Evolutionary conservation across 2,113 vertebrate species (phyloP).

Genomic region (Hippocampus guttulatus): DNA sequence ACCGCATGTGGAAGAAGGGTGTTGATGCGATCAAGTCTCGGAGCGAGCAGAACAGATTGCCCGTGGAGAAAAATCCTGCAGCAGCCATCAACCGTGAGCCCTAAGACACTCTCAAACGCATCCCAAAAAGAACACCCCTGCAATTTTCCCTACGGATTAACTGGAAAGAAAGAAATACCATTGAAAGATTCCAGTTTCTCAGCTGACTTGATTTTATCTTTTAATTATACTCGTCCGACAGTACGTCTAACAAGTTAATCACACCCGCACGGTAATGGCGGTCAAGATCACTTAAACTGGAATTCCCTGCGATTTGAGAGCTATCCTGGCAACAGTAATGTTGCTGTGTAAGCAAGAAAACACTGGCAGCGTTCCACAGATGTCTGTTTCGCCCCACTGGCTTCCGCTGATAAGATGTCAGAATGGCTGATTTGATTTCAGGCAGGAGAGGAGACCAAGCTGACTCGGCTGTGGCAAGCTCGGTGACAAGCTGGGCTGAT

Average conservation of each 20-base stretch:
- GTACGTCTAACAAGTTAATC: constrained; percentile 18
- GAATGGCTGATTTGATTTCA: constrained; percentile 4
- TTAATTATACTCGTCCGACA: constrained; percentile 28
- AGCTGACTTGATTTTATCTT: constrained; percentile 13
- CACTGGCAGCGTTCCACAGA: not conserved
- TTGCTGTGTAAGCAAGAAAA: not conserved
- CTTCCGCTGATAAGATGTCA: constrained; percentile 7
- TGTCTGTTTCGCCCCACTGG: constrained; percentile 1
- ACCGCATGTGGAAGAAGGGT: not conserved
- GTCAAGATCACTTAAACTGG: constrained; percentile 6
- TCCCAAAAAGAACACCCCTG: not conserved
- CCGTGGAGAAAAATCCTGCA: not conserved
- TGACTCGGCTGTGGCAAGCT: not conserved
- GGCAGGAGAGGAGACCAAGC: not conserved
- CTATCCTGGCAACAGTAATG: not conserved
- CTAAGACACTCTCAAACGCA: not conserved
- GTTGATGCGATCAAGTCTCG: not conserved
- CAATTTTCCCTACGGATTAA: not conserved
- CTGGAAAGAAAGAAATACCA: not conserved
- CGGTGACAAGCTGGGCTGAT: not conserved
- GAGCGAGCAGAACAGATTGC: not conserved
- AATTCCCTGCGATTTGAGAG: not conserved
- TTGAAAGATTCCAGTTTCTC: constrained; percentile 1
- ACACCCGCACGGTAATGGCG: not conserved
- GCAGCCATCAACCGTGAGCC: not conserved